phyloP scores from a whole-genome alignment of 92 coral and sea anemone genomes.

The Epizoanthus ramosus region DNA sequence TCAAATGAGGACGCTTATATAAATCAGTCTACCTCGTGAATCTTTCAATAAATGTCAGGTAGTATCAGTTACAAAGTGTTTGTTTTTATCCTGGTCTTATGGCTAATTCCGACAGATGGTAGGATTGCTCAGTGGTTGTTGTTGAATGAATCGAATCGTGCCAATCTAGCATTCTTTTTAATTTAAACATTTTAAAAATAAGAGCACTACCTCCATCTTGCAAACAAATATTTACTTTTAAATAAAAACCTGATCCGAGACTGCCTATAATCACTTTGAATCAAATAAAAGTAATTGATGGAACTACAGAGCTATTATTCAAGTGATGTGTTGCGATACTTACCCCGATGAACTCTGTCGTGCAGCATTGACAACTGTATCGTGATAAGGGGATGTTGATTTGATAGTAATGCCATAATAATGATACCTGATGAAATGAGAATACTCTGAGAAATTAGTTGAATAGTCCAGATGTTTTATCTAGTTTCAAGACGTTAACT shows the following conservation, averaged over 20 bases:
- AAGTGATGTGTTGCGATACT: conserved; percentile 21
- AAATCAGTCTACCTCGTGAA: no score
- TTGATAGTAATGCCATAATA: conserved; percentile 98
- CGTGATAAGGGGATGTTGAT: conserved; percentile 94
- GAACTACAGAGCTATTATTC: neutral
- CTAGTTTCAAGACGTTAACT: neutral
- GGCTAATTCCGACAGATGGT: no score
- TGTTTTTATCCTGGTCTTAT: no score
- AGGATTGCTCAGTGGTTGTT: no score
- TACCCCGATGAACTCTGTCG: conserved; percentile 93
- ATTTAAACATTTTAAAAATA: no score
- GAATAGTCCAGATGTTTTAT: neutral
- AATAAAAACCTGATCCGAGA: neutral
- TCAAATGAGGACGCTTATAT: no score
- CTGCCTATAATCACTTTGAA: neutral
- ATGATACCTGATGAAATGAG: conserved; percentile 77
- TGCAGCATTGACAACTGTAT: conserved; percentile 91
- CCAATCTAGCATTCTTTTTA: no score
- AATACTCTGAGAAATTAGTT: neutral
- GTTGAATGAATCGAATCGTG: no score
- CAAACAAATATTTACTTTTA: no score
- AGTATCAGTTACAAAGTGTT: no score
- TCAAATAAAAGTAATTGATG: neutral
- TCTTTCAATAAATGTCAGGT: no score
- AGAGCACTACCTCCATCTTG: no score